Conservation (phyloP, 2,797 vertebrate genomes). For the Triplophysa bombifrons region DNA sequence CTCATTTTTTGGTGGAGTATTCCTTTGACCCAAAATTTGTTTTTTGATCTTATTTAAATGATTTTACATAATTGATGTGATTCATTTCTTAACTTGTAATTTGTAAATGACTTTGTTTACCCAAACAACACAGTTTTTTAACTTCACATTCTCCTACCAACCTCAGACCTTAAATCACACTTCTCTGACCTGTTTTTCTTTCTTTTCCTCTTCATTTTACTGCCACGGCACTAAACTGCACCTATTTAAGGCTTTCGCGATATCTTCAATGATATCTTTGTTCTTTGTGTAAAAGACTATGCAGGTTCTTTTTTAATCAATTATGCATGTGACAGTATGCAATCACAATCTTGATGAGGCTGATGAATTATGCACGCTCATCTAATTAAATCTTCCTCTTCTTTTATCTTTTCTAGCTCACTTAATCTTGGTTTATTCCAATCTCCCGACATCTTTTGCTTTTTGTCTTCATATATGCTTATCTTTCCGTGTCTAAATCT, state of each 20-base stretch:
- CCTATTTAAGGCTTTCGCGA: slow-evolving; percentile 16
- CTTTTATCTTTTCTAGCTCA: slow-evolving; percentile 43
- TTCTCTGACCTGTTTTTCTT: neutral
- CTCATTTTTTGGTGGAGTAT: too few relatives aligned
- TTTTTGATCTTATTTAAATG: too few relatives aligned
- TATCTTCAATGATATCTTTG: slow-evolving; percentile 34
- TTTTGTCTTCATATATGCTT: slow-evolving; percentile 18
- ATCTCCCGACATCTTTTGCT: slow-evolving; percentile 36
- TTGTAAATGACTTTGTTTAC: too few relatives aligned
- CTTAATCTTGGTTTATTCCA: slow-evolving; percentile 41
- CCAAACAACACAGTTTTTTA: too few relatives aligned
- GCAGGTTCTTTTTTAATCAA: slow-evolving; percentile 39
- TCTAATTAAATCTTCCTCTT: slow-evolving; percentile 47
- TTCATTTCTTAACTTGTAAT: too few relatives aligned
- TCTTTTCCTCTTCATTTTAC: neutral
- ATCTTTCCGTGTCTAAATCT: slow-evolving; percentile 26
- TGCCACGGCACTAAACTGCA: slow-evolving; percentile 9
- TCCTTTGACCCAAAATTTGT: too few relatives aligned
- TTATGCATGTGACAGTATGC: slow-evolving; percentile 43
- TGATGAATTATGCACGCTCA: slow-evolving; percentile 47
- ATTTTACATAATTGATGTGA: too few relatives aligned
- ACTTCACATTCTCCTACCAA: too few relatives aligned
- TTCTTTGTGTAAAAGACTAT: slow-evolving; percentile 36
- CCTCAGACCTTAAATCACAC: neutral
- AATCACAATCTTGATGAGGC: slow-evolving; percentile 48